These are phyloP conservation scores for Podarcis raffonei DNA, from an alignment of 2,113 vertebrate species.

Conservation along the genomic window DNA sequence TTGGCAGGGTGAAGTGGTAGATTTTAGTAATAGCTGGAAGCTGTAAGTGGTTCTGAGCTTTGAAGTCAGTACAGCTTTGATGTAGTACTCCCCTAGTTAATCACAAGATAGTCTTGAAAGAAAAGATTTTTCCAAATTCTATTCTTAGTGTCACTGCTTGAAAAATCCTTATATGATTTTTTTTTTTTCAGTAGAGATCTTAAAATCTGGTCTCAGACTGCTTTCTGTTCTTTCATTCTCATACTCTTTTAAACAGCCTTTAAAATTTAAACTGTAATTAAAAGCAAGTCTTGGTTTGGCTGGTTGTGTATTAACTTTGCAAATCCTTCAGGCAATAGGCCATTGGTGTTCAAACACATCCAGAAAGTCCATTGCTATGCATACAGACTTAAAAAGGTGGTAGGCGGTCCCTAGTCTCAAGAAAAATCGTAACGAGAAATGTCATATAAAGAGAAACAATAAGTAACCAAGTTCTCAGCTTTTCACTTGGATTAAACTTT, in stretches of 20 bases:
- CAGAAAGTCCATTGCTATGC: not conserved
- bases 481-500: not conserved
- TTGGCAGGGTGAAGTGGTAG: constrained; percentile 65
- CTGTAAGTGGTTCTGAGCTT: constrained; percentile 73
- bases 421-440: not conserved
- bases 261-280: constrained; percentile 59
- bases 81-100: constrained; percentile 76
- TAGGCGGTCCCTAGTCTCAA: fast-evolving
- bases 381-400: not conserved
- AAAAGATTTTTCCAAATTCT: constrained; percentile 71
- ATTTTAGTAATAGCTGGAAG: constrained; percentile 76
- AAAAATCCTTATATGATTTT: constrained; percentile 62
- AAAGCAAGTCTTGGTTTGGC: not conserved
- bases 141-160: constrained; percentile 61
- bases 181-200: constrained; percentile 39
- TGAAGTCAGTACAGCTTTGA: constrained; percentile 81
- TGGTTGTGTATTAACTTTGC: constrained; percentile 8
- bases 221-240: constrained; percentile 12
- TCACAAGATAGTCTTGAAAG: constrained; percentile 72
- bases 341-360: not conserved
- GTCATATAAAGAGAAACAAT: not conserved
- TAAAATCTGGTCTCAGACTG: constrained; percentile 41
- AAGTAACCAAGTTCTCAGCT: not conserved
- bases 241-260: constrained; percentile 41
- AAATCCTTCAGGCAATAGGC: not conserved